Percentiles rank a stretch among this genome's conserved stretches.
phyloP scores from a whole-genome alignment of 2,888 invertebrate species.

The Pheosia gnoma region DNA sequence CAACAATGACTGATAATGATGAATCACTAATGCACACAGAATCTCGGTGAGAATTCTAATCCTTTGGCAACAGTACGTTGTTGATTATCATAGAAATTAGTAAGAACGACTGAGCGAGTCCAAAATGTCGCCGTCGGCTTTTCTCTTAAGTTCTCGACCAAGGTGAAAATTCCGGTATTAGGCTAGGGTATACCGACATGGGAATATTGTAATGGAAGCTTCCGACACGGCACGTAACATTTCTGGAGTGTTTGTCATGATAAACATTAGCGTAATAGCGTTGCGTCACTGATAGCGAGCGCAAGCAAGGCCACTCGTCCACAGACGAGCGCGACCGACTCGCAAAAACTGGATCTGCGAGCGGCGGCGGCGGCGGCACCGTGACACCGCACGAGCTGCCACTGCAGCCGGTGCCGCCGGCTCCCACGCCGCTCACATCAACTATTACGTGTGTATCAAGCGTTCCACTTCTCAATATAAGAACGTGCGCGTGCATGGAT shows the following conservation, averaged over 20 bases:
- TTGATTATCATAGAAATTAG: too few species aligned
- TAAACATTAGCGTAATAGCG: slow-evolving; percentile 17
- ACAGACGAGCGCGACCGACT: neutral
- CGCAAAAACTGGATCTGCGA: slow-evolving; percentile 5
- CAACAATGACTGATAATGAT: too few species aligned
- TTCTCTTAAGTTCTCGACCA: too few species aligned
- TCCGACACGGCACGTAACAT: too few species aligned
- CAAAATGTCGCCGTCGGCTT: too few species aligned
- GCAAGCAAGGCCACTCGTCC: slow-evolving; percentile 20
- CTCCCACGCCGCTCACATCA: neutral
- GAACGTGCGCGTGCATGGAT: neutral
- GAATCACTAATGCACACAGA: too few species aligned
- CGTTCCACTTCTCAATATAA: neutral
- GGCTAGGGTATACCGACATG: neutral
- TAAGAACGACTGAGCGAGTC: too few species aligned
- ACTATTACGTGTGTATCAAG: neutral
- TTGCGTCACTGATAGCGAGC: slow-evolving; percentile 20
- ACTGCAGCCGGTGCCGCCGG: neutral
- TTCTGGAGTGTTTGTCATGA: slow-evolving; percentile 8
- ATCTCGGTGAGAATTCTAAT: too few species aligned
- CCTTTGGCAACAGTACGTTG: too few species aligned
- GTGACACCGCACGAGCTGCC: too few species aligned
- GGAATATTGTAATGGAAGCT: neutral
- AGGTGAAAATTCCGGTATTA: too few species aligned
- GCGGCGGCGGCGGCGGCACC: neutral